phyloP scores from a whole-genome alignment of 2,888 invertebrate species.

The Adelognathus sp. region DNA sequence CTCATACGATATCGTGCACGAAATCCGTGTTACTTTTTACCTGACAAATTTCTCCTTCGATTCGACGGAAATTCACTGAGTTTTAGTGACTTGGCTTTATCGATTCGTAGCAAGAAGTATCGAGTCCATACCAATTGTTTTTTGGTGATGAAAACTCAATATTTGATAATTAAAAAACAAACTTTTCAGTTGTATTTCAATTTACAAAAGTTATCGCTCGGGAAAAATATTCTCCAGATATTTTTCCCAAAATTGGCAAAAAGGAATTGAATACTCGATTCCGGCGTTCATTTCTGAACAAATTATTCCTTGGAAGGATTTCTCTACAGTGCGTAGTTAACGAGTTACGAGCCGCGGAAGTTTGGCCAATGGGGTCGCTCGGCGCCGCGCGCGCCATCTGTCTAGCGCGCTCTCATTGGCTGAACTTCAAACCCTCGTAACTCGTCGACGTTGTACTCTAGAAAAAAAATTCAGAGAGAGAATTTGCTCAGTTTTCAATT shows the following conservation, averaged over 20 bases:
- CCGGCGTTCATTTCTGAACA: too few relatives aligned
- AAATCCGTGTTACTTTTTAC: slow-evolving; percentile 2
- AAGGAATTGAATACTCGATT: neutral
- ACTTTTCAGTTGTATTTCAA: too few relatives aligned
- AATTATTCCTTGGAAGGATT: too few relatives aligned
- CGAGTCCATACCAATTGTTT: neutral
- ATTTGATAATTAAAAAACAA: neutral
- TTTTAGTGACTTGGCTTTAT: neutral
- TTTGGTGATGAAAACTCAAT: neutral
- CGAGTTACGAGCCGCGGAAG: too few relatives aligned
- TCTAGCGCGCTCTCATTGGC: neutral
- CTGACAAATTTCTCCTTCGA: neutral
- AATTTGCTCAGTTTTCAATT: neutral
- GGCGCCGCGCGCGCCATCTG: neutral
- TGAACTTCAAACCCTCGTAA: neutral
- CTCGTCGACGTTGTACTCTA: neutral
- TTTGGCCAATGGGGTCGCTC: slow-evolving; percentile 31
- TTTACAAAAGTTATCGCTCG: too few relatives aligned
- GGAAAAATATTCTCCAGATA: too few relatives aligned
- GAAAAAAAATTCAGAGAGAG: neutral
- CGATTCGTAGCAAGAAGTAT: neutral
- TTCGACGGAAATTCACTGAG: neutral
- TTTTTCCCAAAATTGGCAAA: too few relatives aligned
- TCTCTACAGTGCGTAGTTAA: too few relatives aligned
- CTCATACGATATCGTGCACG: slow-evolving; percentile 53